Conservation (phyloP, 2,113 vertebrate genomes). For the Coracopsis vasa region DNA sequence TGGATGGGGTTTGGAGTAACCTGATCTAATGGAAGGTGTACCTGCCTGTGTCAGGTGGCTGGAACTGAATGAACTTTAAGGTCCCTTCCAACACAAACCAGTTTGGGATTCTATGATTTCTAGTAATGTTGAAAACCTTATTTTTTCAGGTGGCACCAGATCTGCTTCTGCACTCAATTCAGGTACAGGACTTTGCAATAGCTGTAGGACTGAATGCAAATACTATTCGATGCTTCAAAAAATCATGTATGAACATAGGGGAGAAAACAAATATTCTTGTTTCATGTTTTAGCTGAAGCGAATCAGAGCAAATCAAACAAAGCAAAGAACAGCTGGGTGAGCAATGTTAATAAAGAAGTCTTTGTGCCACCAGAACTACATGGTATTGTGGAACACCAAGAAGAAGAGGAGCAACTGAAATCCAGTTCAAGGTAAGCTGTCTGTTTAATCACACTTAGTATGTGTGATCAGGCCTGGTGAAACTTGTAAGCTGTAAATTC, state of each 20-base stretch:
- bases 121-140: background rate
- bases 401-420: constrained; percentile 14
- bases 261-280: constrained; percentile 8
- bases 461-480: background rate
- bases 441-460: background rate
- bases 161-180: background rate
- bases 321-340: constrained; percentile 78
- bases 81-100: background rate
- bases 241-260: background rate
- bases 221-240: background rate
- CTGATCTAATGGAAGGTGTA: background rate
- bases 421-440: constrained; percentile 71
- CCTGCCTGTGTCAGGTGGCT: background rate
- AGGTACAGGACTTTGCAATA: background rate
- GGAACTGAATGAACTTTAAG: background rate
- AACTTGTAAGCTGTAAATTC: background rate
- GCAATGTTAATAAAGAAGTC: constrained; percentile 79
- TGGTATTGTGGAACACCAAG: constrained; percentile 69
- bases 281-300: constrained; percentile 80
- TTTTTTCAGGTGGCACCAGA: background rate
- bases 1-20: background rate
- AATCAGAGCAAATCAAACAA: constrained; percentile 69
- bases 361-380: constrained; percentile 75
- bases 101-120: background rate
- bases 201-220: background rate